Percentiles rank a stretch among this genome's conserved stretches.
Conservation (phyloP, 2,113 vertebrate species). For the Gulo gulo region DNA sequence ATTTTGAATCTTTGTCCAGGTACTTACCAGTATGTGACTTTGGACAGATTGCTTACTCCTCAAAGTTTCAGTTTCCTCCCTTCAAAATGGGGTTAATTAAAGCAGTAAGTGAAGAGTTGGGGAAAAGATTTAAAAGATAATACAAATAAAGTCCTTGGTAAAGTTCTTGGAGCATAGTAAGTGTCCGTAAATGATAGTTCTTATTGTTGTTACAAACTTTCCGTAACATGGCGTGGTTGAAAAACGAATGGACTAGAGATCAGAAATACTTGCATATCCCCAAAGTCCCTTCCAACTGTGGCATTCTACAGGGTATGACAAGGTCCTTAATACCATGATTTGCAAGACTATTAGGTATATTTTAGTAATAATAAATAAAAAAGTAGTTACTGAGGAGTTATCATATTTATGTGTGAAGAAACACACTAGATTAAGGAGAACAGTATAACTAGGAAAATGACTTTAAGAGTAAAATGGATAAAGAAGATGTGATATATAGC, state of each 20-base stretch:
- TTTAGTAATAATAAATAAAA: not conserved
- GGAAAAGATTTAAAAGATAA: conserved; percentile 8
- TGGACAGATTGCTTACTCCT: not conserved
- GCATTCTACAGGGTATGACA: not conserved
- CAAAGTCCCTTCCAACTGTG: not conserved
- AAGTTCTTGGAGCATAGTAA: not conserved
- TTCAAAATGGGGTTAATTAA: not conserved
- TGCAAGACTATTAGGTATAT: not conserved
- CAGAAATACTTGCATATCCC: not conserved
- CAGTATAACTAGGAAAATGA: not conserved
- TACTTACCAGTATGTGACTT: not conserved
- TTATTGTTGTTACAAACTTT: not conserved
- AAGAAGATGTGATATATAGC: too few relatives aligned
- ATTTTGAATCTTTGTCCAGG: not conserved
- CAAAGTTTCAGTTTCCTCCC: not conserved
- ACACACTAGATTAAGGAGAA: not conserved
- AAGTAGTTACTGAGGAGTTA: not conserved
- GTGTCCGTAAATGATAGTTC: not conserved
- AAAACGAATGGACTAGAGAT: not conserved
- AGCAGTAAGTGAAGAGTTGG: not conserved
- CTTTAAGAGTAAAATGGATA: not conserved
- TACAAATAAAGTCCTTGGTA: not conserved
- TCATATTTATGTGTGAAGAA: not conserved
- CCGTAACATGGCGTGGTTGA: not conserved
- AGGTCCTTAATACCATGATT: not conserved